Conservation (phyloP, 2,113 vertebrate genomes). For the Crotalus horridus region DNA sequence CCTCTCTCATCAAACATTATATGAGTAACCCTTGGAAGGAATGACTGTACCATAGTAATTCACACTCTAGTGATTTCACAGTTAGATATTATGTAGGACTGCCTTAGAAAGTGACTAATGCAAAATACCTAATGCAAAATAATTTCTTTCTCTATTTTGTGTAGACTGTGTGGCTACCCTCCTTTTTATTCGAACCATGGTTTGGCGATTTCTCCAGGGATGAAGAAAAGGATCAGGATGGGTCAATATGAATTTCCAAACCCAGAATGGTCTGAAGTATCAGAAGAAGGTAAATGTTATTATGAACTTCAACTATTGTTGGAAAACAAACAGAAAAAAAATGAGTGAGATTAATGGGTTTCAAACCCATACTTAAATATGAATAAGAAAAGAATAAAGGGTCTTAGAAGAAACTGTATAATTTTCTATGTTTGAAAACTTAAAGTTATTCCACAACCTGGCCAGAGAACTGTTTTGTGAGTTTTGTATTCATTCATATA, state of each 20-base stretch:
- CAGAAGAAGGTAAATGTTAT: conserved; percentile 84
- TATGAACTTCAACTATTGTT: not conserved
- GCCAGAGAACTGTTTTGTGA: not conserved
- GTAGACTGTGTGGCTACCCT: conserved; percentile 93
- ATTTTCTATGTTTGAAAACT: not conserved
- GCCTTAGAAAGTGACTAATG: not conserved
- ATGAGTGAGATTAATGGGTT: not conserved
- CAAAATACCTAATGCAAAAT: not conserved
- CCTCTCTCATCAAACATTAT: not conserved
- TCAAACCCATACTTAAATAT: not conserved
- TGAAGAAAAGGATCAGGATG: conserved; percentile 95
- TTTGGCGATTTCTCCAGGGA: conserved; percentile 96
- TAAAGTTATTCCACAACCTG: not conserved
- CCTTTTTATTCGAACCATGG: conserved; percentile 98
- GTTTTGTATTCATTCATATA: not conserved
- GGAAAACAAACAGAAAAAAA: not conserved
- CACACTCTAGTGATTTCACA: not conserved
- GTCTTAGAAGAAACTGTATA: not conserved
- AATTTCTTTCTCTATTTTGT: not conserved
- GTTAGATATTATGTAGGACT: not conserved
- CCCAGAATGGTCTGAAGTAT: conserved; percentile 96
- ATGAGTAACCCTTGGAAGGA: not conserved
- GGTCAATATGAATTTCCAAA: conserved; percentile 97
- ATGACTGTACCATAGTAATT: not conserved
- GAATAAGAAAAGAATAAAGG: not conserved